Conservation (phyloP, 2,797 vertebrate genomes). For the Melanogrammus aeglefinus region DNA sequence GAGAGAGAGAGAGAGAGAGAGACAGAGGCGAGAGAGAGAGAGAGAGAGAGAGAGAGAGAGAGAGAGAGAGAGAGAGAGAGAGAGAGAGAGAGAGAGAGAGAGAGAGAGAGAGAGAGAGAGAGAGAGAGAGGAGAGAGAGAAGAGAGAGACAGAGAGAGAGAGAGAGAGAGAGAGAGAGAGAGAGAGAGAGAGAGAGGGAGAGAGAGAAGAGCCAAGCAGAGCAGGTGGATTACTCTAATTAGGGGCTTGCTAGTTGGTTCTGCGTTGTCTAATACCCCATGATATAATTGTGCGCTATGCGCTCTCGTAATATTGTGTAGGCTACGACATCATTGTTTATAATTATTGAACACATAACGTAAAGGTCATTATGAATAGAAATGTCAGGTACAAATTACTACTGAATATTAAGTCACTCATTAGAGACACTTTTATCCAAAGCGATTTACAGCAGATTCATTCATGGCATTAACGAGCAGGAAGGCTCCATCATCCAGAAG, state of each 20-base stretch:
- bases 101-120: no score
- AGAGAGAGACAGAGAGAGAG: not conserved
- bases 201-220: not conserved
- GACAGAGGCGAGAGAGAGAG: not conserved
- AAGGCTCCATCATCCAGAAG: no score
- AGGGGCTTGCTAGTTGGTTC: not conserved
- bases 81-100: not conserved
- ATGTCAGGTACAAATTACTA: not conserved
- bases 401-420: not conserved
- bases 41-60: not conserved
- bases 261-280: not conserved
- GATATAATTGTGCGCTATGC: not conserved
- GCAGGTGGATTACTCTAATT: not conserved
- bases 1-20: not conserved
- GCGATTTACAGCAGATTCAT: not conserved
- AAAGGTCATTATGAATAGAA: not conserved
- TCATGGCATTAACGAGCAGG: not conserved
- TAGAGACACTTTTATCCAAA: not conserved
- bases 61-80: no score
- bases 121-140: not conserved
- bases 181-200: not conserved
- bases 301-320: not conserved
- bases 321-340: not conserved
- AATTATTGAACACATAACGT: not conserved
- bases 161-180: not conserved